phyloP scores from a whole-genome alignment of 2,797 vertebrate genomes.

The Carcharodon carcharias region DNA sequence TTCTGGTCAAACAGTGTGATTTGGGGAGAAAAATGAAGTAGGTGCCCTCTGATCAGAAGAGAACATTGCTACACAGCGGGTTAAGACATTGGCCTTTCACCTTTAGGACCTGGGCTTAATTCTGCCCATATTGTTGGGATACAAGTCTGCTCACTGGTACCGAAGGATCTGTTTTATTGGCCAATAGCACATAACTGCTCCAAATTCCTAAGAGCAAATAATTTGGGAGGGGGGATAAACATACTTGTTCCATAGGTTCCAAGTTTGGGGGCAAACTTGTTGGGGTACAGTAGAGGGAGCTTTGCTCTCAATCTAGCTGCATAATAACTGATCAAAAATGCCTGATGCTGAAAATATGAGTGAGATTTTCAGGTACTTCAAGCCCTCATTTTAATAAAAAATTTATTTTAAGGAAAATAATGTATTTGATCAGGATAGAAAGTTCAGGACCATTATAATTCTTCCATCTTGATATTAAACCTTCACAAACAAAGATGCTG shows the following conservation, averaged over 20 bases:
- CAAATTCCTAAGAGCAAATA: neutral
- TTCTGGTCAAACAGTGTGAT: neutral
- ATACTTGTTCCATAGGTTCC: neutral
- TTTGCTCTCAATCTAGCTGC: neutral
- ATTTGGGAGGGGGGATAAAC: neutral
- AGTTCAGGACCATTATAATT: neutral
- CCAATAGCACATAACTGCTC: neutral
- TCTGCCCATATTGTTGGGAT: too few species aligned
- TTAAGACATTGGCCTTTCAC: neutral
- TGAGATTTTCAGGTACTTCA: neutral
- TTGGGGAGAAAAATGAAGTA: neutral
- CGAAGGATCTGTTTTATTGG: neutral
- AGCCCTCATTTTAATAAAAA: neutral
- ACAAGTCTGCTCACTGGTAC: neutral
- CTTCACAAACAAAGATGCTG: neutral
- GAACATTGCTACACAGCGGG: neutral
- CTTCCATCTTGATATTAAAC: neutral
- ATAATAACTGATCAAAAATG: neutral
- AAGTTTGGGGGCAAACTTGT: neutral
- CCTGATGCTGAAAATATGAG: neutral
- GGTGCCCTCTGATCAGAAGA: too few species aligned
- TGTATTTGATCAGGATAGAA: neutral
- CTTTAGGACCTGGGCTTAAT: neutral
- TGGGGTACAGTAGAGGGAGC: neutral
- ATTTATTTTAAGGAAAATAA: too few species aligned